These are phyloP conservation scores for Theonella swinhoei DNA, from an alignment of 37 sponge, comb jelly and placozoan species.

Conservation along the genomic window DNA sequence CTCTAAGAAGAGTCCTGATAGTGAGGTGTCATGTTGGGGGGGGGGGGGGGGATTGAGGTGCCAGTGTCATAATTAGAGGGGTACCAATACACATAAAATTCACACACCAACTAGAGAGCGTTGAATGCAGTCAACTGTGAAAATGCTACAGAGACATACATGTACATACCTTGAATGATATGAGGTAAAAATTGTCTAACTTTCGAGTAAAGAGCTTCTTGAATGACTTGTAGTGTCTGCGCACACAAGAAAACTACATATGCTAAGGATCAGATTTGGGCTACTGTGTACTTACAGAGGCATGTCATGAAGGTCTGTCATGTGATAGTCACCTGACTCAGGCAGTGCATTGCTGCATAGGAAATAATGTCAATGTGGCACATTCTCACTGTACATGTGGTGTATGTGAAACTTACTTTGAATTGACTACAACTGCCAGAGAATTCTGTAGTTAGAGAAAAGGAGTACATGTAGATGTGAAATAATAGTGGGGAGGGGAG, in stretches of 20 bases:
- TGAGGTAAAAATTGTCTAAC: conserved; percentile 48
- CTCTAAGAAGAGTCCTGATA: too few relatives aligned
- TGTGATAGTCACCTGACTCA: background rate
- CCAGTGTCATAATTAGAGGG: too few relatives aligned
- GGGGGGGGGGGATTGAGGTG: too few relatives aligned
- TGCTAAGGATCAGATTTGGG: too few relatives aligned
- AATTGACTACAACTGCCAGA: conserved; percentile 6
- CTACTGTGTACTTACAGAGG: background rate
- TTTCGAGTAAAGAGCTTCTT: conserved; percentile 52
- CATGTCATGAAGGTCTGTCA: background rate
- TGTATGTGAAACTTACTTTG: conserved; percentile 2
- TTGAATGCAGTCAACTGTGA: too few relatives aligned
- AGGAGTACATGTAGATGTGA: background rate
- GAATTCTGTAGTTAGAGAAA: conserved; percentile 1
- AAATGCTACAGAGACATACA: too few relatives aligned
- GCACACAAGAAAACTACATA: too few relatives aligned
- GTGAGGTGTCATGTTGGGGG: too few relatives aligned
- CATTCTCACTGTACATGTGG: background rate
- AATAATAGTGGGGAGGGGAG: background rate
- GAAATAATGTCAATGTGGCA: background rate
- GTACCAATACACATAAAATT: too few relatives aligned
- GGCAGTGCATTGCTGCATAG: background rate
- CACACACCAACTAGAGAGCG: too few relatives aligned
- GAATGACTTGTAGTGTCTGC: conserved; percentile 42
- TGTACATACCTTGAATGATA: conserved; percentile 58